Evolutionary conservation across 2,888 invertebrate species (phyloP).

Genomic region (Sympetrum striolatum): DNA sequence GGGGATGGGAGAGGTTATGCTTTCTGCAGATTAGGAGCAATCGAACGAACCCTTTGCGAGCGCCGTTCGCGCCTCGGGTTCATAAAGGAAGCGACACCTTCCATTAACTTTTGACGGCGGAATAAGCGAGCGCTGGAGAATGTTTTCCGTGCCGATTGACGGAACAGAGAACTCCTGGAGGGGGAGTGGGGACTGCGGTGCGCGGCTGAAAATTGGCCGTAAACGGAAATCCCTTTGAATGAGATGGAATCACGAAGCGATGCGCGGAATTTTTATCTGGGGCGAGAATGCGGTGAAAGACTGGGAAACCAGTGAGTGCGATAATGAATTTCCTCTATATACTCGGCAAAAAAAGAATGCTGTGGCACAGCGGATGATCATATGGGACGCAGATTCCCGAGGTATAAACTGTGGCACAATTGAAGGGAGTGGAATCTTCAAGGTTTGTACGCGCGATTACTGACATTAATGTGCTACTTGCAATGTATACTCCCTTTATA

Average conservation of each 20-base stretch:
- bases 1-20: neutral
- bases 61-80: neutral
- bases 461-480: too few relatives aligned
- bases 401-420: too few relatives aligned
- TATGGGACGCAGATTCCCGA: too few relatives aligned
- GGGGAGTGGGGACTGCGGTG: neutral
- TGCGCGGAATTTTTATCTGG: neutral
- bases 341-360: too few relatives aligned
- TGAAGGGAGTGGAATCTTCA: too few relatives aligned
- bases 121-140: neutral
- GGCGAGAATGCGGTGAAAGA: neutral
- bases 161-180: neutral
- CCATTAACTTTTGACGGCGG: neutral
- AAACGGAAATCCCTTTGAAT: neutral
- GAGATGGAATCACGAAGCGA: neutral
- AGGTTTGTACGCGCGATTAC: too few relatives aligned
- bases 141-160: neutral
- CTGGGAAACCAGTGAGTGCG: too few relatives aligned
- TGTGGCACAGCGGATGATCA: too few relatives aligned
- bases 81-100: neutral
- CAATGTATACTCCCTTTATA: too few relatives aligned
- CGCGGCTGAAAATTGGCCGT: neutral
- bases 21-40: neutral
- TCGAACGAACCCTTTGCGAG: neutral
- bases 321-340: too few relatives aligned